These are phyloP conservation scores for Liodrosophila aerea DNA, from an alignment of 2,888 invertebrate genomes.

Conservation along the genomic window DNA sequence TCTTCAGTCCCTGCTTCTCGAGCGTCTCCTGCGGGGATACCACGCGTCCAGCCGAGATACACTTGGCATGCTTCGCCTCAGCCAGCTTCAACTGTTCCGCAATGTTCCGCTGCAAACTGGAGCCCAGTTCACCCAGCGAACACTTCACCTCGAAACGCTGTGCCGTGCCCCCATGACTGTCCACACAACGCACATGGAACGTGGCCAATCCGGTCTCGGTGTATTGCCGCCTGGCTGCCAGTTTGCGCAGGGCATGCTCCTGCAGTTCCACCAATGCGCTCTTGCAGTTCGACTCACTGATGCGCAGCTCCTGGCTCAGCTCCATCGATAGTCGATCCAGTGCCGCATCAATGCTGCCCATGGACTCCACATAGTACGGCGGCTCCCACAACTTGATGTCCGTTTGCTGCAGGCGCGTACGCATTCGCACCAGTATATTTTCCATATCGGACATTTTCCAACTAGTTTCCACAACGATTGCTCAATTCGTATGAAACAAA, in stretches of 20 bases:
- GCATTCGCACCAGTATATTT: constrained; percentile 86
- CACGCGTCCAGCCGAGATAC: constrained; percentile 88
- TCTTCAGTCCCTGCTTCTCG: constrained; percentile 86
- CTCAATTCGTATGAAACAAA: too few species aligned
- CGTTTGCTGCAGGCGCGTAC: constrained; percentile 87
- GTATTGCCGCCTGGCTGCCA: constrained; percentile 87
- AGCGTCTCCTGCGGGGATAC: constrained; percentile 84
- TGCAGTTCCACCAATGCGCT: constrained; percentile 49
- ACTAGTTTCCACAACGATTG: too few species aligned
- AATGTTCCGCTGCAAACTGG: constrained; percentile 84
- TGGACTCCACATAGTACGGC: constrained; percentile 85
- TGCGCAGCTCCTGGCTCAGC: constrained; percentile 84
- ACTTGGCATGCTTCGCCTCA: constrained; percentile 84
- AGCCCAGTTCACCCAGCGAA: constrained; percentile 83
- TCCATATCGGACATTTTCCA: constrained; percentile 82
- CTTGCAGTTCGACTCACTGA: constrained; percentile 65
- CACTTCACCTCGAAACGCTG: constrained; percentile 85
- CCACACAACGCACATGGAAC: constrained; percentile 86
- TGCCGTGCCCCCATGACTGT: constrained; percentile 82
- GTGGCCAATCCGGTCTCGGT: constrained; percentile 88
- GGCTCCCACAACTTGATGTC: constrained; percentile 89
- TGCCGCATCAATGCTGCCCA: constrained; percentile 82
- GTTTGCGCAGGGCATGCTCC: constrained; percentile 86
- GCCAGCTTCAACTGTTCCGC: constrained; percentile 82
- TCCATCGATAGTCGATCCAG: constrained; percentile 83